Conservation (phyloP, 2,113 vertebrate genomes). For the Mustela nigripes region DNA sequence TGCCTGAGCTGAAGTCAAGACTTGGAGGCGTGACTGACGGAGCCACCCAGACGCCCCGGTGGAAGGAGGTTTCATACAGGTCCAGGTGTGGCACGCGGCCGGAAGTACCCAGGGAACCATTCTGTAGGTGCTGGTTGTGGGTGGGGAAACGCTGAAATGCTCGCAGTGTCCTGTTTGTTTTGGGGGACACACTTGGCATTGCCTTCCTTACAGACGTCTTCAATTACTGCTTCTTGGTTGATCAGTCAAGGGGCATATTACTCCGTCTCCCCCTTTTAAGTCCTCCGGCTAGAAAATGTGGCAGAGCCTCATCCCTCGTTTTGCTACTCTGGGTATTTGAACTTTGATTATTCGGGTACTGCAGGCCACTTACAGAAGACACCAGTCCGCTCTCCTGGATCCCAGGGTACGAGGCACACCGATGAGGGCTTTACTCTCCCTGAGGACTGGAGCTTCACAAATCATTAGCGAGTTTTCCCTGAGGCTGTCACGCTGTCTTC, state of each 20-base stretch:
- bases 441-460: too few relatives aligned
- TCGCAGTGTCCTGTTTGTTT: not conserved
- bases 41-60: too few relatives aligned
- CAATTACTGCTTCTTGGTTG: not conserved
- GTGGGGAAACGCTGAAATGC: not conserved
- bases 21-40: not conserved
- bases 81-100: not conserved
- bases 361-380: slow-evolving; percentile 18
- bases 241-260: not conserved
- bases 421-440: not conserved
- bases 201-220: not conserved
- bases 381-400: not conserved
- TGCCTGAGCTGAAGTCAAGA: not conserved
- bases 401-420: not conserved
- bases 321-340: not conserved
- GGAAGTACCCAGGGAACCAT: not conserved
- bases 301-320: not conserved
- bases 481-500: not conserved
- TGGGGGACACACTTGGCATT: not conserved
- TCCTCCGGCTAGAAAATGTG: not conserved
- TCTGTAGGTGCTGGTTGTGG: not conserved
- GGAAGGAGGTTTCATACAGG: not conserved
- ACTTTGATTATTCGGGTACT: not conserved
- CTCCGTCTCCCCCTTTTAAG: not conserved
- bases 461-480: not conserved